Conservation (phyloP, 2,888 invertebrate species). For the Acanthococcus lagerstroemiae region DNA sequence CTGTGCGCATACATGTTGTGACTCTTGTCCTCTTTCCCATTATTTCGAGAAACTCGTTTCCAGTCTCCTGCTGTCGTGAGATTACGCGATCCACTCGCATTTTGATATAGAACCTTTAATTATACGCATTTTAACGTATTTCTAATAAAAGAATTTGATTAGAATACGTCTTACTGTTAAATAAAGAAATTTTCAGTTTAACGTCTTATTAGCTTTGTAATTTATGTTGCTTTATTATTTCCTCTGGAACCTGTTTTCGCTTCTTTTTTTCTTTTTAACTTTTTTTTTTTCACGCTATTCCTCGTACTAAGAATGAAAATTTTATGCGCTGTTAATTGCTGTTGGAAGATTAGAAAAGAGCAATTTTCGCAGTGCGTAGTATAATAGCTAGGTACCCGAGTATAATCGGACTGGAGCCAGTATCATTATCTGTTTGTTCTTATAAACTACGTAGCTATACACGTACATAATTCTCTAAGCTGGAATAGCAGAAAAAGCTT, state of each 20-base stretch:
- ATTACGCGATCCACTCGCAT: constrained; percentile 12
- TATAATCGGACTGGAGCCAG: too few species aligned
- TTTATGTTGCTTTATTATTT: background rate
- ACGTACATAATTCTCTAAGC: too few species aligned
- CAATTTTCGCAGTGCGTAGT: too few species aligned
- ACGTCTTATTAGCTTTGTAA: background rate
- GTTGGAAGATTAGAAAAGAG: too few species aligned
- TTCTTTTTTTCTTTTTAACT: too few species aligned
- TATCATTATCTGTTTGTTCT: too few species aligned
- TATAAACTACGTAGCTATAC: too few species aligned
- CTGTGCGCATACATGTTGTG: constrained; percentile 20
- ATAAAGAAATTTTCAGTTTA: background rate
- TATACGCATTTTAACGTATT: constrained; percentile 4
- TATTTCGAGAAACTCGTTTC: constrained; percentile 24
- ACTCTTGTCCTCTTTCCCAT: constrained; percentile 28
- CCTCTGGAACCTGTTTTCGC: background rate
- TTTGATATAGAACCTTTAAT: constrained; percentile 4
- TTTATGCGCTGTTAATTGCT: too few species aligned
- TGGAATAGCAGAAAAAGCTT: too few species aligned
- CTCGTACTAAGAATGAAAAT: too few species aligned
- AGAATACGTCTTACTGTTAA: background rate
- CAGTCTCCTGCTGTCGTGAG: constrained; percentile 26
- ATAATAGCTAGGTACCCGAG: too few species aligned
- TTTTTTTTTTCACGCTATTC: too few species aligned
- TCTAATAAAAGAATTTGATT: background rate